These are phyloP conservation scores for Automeris io DNA, from an alignment of 2,888 invertebrate genomes.

Conservation along the genomic window DNA sequence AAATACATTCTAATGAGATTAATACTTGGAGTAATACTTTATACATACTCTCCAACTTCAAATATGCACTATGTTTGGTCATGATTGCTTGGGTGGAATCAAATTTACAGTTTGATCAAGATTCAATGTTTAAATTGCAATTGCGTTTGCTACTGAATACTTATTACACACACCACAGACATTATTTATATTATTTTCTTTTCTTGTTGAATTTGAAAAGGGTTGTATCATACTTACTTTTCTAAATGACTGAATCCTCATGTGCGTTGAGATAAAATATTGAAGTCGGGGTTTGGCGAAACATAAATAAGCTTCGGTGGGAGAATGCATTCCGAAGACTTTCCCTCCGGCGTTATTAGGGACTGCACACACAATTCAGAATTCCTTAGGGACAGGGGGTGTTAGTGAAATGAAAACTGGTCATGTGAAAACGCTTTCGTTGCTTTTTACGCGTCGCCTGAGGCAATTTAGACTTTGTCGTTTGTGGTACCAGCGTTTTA, in stretches of 20 bases:
- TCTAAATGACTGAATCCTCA: slow-evolving; percentile 12
- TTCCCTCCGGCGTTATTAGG: slow-evolving; percentile 57
- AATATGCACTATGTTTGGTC: too few relatives aligned
- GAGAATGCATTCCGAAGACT: slow-evolving; percentile 39
- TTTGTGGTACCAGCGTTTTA: too few relatives aligned
- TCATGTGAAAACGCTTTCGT: slow-evolving; percentile 74
- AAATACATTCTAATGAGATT: too few relatives aligned
- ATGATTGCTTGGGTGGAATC: too few relatives aligned
- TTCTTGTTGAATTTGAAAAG: background rate
- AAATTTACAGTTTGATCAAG: too few relatives aligned
- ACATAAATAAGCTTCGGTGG: slow-evolving; percentile 11
- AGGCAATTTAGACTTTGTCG: slow-evolving; percentile 68
- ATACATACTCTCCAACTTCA: too few relatives aligned
- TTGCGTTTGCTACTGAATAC: too few relatives aligned
- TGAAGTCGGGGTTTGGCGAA: slow-evolving; percentile 16
- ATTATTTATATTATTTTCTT: background rate
- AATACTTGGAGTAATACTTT: too few relatives aligned
- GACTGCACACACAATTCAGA: slow-evolving; percentile 65
- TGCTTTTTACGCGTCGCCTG: slow-evolving; percentile 71
- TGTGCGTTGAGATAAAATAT: slow-evolving; percentile 14
- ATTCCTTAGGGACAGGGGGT: slow-evolving; percentile 67
- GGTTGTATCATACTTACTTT: slow-evolving; percentile 12
- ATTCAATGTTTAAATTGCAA: too few relatives aligned
- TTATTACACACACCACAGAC: too few relatives aligned
- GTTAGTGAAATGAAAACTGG: slow-evolving; percentile 65